A percentile compares a stretch with the other conserved stretches of the same genome.
Evolutionary conservation across 2,113 vertebrate species (phyloP).

Genomic region (Capreolus pygargus): DNA sequence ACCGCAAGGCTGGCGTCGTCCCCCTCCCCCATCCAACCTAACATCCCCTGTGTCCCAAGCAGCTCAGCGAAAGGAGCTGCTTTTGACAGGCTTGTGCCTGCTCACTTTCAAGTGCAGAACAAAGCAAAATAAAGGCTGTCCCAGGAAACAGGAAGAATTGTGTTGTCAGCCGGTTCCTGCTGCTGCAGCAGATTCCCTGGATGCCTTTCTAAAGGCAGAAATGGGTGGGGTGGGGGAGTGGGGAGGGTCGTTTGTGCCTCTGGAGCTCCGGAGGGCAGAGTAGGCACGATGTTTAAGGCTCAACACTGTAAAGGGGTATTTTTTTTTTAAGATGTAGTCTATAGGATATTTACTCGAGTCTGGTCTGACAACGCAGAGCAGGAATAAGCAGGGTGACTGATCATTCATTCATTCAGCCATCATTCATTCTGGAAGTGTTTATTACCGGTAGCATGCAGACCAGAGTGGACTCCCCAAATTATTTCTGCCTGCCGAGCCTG

Average conservation of each 20-base stretch:
- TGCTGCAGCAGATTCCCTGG: background rate
- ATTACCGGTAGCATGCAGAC: background rate
- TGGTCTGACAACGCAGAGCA: rapidly evolving
- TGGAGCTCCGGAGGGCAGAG: background rate
- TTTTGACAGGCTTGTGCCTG: background rate
- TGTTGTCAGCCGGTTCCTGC: conserved; percentile 9
- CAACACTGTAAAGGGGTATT: background rate
- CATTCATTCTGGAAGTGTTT: background rate
- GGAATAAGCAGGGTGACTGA: background rate
- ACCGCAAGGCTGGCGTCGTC: background rate
- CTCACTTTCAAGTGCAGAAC: conserved; percentile 35
- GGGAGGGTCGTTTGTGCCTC: background rate
- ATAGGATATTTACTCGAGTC: background rate
- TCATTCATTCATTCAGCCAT: background rate
- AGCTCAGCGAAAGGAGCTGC: background rate
- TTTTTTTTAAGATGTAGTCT: background rate
- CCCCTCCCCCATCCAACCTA: background rate
- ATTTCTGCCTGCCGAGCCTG: background rate
- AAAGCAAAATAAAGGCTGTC: conserved; percentile 52
- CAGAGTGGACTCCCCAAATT: background rate
- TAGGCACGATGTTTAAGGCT: background rate
- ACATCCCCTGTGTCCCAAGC: rapidly evolving
- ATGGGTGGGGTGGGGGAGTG: background rate
- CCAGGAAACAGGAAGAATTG: conserved; percentile 22
- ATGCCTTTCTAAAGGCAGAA: background rate